Percentiles rank a stretch among this genome's conserved stretches.
These are phyloP conservation scores for Drosophila saltans DNA, from an alignment of 1,140 invertebrate genomes.

Conservation along the genomic window DNA sequence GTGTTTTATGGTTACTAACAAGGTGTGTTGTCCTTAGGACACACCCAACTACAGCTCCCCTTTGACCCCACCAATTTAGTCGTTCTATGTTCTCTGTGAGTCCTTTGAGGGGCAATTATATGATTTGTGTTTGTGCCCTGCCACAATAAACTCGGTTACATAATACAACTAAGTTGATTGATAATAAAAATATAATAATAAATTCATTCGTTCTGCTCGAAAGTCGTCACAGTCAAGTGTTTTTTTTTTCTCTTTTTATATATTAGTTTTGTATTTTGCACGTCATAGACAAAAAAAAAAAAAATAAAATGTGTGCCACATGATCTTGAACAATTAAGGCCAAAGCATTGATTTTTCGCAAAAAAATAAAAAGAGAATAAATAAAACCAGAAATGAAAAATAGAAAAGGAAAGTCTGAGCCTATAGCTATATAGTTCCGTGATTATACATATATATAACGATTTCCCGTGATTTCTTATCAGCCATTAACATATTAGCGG, in stretches of 20 bases:
- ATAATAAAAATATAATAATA: conserved; percentile 4
- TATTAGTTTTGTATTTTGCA: conserved; percentile 14
- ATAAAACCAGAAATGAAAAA: neutral
- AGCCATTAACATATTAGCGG: neutral
- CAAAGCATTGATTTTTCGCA: conserved; percentile 69
- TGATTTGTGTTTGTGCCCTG: conserved; percentile 13
- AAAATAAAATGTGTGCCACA: conserved; percentile 18
- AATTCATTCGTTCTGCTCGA: conserved; percentile 16
- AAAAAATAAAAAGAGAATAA: conserved; percentile 18
- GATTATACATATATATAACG: too few species aligned
- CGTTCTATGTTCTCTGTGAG: neutral
- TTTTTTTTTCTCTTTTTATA: neutral
- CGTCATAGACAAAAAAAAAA: neutral
- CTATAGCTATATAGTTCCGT: neutral
- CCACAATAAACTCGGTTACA: neutral
- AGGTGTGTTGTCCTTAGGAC: conserved; percentile 7
- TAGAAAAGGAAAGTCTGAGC: neutral
- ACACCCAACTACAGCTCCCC: neutral
- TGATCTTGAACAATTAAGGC: conserved; percentile 74
- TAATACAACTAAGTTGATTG: conserved; percentile 1
- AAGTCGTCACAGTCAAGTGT: conserved; percentile 39
- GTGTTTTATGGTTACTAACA: neutral
- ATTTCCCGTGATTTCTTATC: conserved; percentile 1
- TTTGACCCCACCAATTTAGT: too few species aligned
- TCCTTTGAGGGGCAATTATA: conserved; percentile 1